A percentile compares a stretch with the other conserved stretches of the same genome.
phyloP scores from a whole-genome alignment of 2,888 invertebrate species.

The Leptinotarsa juncta region DNA sequence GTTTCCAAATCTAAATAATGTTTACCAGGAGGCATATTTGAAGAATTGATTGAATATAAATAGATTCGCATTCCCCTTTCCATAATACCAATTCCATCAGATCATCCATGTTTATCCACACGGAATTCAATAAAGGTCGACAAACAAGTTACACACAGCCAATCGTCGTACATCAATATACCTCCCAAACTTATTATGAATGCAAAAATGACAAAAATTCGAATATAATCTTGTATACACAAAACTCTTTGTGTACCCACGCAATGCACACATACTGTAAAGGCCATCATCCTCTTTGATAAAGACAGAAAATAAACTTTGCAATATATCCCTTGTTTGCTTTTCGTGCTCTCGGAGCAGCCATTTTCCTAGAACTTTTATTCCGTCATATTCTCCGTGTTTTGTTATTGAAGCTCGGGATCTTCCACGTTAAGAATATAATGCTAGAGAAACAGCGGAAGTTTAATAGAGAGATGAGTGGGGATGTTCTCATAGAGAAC shows the following conservation, averaged over 20 bases:
- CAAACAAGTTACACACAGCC: conserved; percentile 6
- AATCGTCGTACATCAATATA: conserved; percentile 3
- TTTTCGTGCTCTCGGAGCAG: conserved; percentile 26
- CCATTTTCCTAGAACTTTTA: conserved; percentile 23
- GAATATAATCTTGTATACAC: conserved; percentile 15
- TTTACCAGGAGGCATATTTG: background rate
- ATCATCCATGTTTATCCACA: background rate
- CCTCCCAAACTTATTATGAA: conserved; percentile 9
- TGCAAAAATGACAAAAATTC: conserved; percentile 17
- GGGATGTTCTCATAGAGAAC: conserved; percentile 5
- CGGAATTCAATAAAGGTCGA: conserved; percentile 13
- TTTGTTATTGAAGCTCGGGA: conserved; percentile 23
- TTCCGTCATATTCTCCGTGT: conserved; percentile 23
- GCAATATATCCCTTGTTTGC: conserved; percentile 27
- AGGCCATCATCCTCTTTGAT: conserved; percentile 23
- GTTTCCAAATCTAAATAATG: background rate
- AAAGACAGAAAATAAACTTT: conserved; percentile 27
- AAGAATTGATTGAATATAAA: background rate
- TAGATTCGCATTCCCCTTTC: background rate
- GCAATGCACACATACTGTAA: conserved; percentile 17
- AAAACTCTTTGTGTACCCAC: conserved; percentile 19
- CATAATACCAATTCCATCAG: background rate
- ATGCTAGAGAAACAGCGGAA: conserved; percentile 6
- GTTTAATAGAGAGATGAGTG: conserved; percentile 16
- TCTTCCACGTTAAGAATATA: conserved; percentile 15